These are phyloP conservation scores for Prionace glauca DNA, from an alignment of 2,797 vertebrate species.

Conservation along the genomic window DNA sequence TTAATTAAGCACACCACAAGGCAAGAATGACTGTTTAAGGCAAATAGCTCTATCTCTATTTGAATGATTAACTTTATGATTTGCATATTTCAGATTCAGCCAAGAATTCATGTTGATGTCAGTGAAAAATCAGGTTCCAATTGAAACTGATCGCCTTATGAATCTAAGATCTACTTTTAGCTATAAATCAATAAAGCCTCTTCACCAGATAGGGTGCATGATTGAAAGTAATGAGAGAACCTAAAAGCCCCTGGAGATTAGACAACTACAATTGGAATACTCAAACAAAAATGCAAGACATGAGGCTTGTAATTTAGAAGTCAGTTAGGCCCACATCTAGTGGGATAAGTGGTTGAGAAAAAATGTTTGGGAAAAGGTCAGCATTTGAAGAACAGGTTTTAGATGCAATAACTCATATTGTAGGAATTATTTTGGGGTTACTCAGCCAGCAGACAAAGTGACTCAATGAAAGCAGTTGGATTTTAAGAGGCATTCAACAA, in stretches of 20 bases:
- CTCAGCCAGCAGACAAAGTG: not conserved
- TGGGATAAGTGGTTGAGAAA: not conserved
- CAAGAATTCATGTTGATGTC: not conserved
- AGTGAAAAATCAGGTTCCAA: not conserved
- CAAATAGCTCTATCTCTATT: not conserved
- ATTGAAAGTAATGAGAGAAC: not conserved
- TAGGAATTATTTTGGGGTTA: not conserved
- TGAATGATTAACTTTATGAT: not conserved
- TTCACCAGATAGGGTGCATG: not conserved
- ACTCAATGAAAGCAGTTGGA: not conserved
- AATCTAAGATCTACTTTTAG: not conserved
- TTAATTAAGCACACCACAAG: not conserved
- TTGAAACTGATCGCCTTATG: not conserved
- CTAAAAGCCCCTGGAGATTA: not conserved
- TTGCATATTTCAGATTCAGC: not conserved
- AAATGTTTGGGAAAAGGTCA: not conserved
- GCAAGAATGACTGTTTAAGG: not conserved
- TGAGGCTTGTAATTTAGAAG: not conserved
- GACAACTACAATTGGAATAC: not conserved
- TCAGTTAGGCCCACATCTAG: not conserved
- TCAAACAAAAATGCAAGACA: not conserved
- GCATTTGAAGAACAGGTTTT: not conserved
- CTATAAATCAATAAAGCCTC: not conserved
- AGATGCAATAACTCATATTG: not conserved
- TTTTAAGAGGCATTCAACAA: not conserved